Evolutionary conservation across 2,113 vertebrate genomes (phyloP).

Genomic region (Mastomys natalensis): DNA sequence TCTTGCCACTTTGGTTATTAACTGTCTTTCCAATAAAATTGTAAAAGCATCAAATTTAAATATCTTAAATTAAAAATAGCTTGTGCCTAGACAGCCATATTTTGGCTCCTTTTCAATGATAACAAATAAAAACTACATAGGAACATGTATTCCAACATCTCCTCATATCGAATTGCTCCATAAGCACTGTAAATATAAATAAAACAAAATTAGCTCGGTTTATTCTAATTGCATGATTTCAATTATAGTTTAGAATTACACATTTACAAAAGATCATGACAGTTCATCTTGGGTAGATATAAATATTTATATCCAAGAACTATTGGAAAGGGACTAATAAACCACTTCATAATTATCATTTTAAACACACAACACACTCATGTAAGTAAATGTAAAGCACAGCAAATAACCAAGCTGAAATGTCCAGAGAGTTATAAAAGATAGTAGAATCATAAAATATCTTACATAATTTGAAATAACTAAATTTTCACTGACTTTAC

Average conservation of each 20-base stretch:
- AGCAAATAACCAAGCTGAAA: background rate
- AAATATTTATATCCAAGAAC: background rate
- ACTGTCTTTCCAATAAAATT: background rate
- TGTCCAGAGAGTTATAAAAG: background rate
- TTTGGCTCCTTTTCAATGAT: conserved; percentile 21
- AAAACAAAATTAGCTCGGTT: conserved; percentile 2
- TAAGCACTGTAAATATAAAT: background rate
- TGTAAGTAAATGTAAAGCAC: conserved; percentile 12
- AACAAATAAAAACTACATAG: background rate
- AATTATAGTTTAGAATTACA: background rate
- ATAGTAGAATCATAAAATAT: background rate
- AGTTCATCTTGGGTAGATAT: conserved; percentile 1
- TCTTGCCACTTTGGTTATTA: conserved; percentile 22
- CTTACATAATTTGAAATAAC: background rate
- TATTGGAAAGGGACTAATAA: background rate
- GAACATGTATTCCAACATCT: background rate
- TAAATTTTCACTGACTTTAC: conserved; percentile 21
- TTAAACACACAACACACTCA: background rate
- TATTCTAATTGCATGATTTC: conserved; percentile 21
- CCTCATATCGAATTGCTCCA: background rate
- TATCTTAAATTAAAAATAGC: background rate
- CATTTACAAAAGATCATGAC: conserved; percentile 19
- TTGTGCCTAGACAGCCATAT: background rate
- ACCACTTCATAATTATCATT: background rate
- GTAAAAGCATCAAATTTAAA: background rate